Percentiles rank a stretch among this genome's conserved stretches.
Conservation (phyloP, 2,888 invertebrate genomes). For the Coleophora deauratella region DNA sequence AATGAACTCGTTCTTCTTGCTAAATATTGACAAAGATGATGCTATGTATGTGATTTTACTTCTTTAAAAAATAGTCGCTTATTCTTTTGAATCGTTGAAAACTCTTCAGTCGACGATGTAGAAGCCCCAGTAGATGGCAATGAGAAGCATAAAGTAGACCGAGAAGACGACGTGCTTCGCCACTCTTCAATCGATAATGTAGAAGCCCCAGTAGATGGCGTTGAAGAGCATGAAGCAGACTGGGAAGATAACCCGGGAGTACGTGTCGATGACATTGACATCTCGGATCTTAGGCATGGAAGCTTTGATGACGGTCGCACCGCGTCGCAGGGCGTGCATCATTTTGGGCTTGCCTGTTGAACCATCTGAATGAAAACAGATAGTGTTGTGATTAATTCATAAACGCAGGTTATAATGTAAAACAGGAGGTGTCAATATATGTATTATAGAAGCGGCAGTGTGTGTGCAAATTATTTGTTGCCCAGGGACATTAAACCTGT, state of each 20-base stretch:
- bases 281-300: slow-evolving; percentile 97
- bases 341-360: slow-evolving; percentile 79
- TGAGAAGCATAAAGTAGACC: slow-evolving; percentile 95
- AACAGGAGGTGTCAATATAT: no score
- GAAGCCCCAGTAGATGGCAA: slow-evolving; percentile 96
- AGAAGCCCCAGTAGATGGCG: slow-evolving; percentile 96
- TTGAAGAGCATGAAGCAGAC: slow-evolving; percentile 97
- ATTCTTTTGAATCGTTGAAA: no score
- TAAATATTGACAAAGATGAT: no score
- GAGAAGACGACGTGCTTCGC: slow-evolving; percentile 98
- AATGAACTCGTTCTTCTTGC: no score
- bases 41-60: no score
- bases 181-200: slow-evolving; percentile 79
- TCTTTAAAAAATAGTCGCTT: no score
- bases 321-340: slow-evolving; percentile 86
- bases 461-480: no score
- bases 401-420: no score
- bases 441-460: no score
- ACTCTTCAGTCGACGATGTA: slow-evolving; percentile 80
- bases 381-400: no score
- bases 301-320: slow-evolving; percentile 89
- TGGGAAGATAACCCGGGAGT: slow-evolving; percentile 96
- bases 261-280: slow-evolving; percentile 98
- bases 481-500: no score
- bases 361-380: slow-evolving; percentile 52